Evolutionary conservation across 1,140 invertebrate species (phyloP), one percentile per base, ranked within the genome.

Genomic region (Saccostrea cuccullata): DNA sequence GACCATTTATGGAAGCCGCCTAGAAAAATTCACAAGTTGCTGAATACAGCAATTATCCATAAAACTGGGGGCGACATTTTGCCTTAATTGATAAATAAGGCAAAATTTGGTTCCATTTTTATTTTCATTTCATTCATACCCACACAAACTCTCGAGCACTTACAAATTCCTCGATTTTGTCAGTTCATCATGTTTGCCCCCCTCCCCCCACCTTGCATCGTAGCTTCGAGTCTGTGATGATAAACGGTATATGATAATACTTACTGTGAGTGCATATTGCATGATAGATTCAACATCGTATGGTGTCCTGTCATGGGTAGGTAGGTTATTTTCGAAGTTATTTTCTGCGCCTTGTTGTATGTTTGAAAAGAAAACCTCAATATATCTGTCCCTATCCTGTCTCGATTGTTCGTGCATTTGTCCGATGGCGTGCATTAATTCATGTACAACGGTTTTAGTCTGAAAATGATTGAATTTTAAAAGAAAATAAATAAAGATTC

Each of bases 231-330:
- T 9, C 5, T 47, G 47, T 47, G 9, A 47, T 0, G 47, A 3
- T 2, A 9, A 3, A 47, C 47, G 9, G 47, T 47, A 47, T 47
- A 47, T 47, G 47, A 47, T 20, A 2, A 17, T 23, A 82, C 73
- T 82, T 84, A 84, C 82, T 2, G 9, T 30, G n/a, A 84, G 20
- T 20, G 47, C 12, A 84, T 84, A 84, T 36, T 84, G 82, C 82
- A 84, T 55, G 6, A 84, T 17, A 20, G 82, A 84, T 40, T 84
- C 82, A 20, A 20, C 55, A 55, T 84, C 82, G 26, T 84, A 84
- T 17, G 82, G 82, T 17, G 40, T 84, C 55, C 47, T 84, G 55
- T 84, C 82, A n/a, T n/a, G n/a, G 12, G 82, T 84, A 26, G 70
- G 70, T 9, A 11, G 11, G 26, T 26, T 36, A 26, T 77, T 77